Evolutionary conservation across 2,888 invertebrate species (phyloP), one percentile per base, ranked within the genome.

Genomic region (Unio pictorum): DNA sequence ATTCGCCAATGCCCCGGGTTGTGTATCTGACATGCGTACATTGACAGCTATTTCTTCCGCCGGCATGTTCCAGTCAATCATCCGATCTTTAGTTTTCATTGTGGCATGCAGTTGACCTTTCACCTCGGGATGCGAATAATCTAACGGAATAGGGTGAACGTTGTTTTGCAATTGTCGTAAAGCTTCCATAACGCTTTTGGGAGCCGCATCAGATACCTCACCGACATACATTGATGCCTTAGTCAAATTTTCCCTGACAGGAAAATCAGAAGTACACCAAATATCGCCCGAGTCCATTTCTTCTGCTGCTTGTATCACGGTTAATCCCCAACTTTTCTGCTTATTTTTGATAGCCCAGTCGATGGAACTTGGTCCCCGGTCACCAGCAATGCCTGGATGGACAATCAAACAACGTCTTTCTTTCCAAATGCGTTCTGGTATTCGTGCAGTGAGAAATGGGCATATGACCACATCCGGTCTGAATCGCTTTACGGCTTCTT

Each of bases 371-470:
- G 72, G 72, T 3, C 75, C 75, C 17, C 71, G 65, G 64, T 75
- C 75, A 8, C 69, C 75, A 20, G 70, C 70, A 8, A 73, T 64
- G 8, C 75, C 75, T 7, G 75, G 75, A 56, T 75, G 75, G 1
- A 75, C 69, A 57, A 75, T 69, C 64, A 75, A 58, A 67, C 73
- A 71, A 15, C 71, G 73, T 17, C 66, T 57, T 23, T 34, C 15
- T 7, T 30, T 56, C 26, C 62, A 71, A 4, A 75, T 56, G 6
- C 45, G 23, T 45, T 69, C 65, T 15, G 73, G 75, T 11, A 75
- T 69, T 20, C 56, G 63, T 23, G 69, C 54, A 54, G 68, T 75
- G 34, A 75, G 56, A 59, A 68, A 75, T 30, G 75, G 75, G 55
- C 75, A 73, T 3, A 75, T 45, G 26, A 75, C 62, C 3, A 75